Conservation (phyloP, 2,113 vertebrate genomes). For the Ictalurus furcatus region DNA sequence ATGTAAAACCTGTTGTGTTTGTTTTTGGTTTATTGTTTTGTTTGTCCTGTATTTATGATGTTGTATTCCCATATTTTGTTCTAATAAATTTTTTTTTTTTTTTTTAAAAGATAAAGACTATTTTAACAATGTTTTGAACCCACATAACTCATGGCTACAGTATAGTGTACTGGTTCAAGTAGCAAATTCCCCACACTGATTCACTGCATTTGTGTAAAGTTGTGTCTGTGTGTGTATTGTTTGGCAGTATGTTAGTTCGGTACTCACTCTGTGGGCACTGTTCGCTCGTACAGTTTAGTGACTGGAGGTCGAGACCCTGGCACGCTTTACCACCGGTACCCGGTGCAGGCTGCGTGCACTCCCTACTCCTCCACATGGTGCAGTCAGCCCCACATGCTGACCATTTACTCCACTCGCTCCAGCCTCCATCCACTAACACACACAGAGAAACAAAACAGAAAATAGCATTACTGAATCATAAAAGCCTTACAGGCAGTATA, state of each 20-base stretch:
- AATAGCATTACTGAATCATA: conserved; percentile 26
- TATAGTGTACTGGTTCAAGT: neutral
- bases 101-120: too few relatives aligned
- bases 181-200: neutral
- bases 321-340: conserved; percentile 93
- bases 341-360: conserved; percentile 90
- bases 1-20: too few relatives aligned
- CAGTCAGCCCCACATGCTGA: conserved; percentile 90
- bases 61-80: too few relatives aligned
- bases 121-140: neutral
- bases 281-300: conserved; percentile 92
- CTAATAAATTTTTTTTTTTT: too few relatives aligned
- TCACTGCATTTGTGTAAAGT: neutral
- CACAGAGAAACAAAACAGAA: conserved; percentile 21
- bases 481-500: neutral
- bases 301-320: conserved; percentile 86
- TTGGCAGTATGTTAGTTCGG: neutral
- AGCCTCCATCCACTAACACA: conserved; percentile 87
- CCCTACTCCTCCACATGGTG: conserved; percentile 92
- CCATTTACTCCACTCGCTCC: conserved; percentile 98
- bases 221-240: neutral
- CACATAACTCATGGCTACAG: neutral
- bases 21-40: too few relatives aligned
- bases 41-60: too few relatives aligned
- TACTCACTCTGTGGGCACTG: conserved; percentile 93